phyloP scores from a whole-genome alignment of 2,888 invertebrate species.

The Erebia ligea region DNA sequence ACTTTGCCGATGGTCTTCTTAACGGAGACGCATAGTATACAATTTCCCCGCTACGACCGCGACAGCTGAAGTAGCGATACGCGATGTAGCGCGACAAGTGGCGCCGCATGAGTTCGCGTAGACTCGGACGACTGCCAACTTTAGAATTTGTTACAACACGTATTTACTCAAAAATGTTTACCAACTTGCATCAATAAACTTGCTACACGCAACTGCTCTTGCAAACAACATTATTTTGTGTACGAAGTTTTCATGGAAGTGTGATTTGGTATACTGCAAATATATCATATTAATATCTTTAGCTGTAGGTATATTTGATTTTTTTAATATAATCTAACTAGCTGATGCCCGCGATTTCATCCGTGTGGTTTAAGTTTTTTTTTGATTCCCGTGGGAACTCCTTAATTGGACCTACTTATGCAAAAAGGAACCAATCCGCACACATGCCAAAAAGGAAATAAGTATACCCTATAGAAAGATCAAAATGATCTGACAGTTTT shows the following conservation, averaged over 20 bases:
- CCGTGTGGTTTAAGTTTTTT: no score
- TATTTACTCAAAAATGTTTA: constrained; percentile 44
- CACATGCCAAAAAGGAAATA: no score
- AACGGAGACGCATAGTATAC: neutral
- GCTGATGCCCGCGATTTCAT: no score
- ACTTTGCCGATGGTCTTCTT: no score
- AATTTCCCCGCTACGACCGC: constrained; percentile 10
- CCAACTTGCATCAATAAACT: constrained; percentile 29
- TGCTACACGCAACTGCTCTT: constrained; percentile 9
- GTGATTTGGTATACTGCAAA: constrained; percentile 2
- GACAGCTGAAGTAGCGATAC: constrained; percentile 19
- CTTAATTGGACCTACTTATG: no score
- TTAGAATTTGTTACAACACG: constrained; percentile 53
- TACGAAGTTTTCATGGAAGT: constrained; percentile 23
- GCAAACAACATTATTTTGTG: constrained; percentile 29
- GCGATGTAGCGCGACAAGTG: constrained; percentile 49
- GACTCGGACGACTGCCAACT: constrained; percentile 59
- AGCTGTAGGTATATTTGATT: no score
- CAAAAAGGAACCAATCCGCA: no score
- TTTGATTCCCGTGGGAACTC: no score
- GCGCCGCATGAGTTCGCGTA: constrained; percentile 45
- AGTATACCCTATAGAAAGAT: no score
- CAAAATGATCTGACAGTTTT: no score
- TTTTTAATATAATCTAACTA: no score
- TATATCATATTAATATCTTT: neutral